Evolutionary conservation across 2,888 invertebrate species (phyloP).

Genomic region (Nezara viridula): DNA sequence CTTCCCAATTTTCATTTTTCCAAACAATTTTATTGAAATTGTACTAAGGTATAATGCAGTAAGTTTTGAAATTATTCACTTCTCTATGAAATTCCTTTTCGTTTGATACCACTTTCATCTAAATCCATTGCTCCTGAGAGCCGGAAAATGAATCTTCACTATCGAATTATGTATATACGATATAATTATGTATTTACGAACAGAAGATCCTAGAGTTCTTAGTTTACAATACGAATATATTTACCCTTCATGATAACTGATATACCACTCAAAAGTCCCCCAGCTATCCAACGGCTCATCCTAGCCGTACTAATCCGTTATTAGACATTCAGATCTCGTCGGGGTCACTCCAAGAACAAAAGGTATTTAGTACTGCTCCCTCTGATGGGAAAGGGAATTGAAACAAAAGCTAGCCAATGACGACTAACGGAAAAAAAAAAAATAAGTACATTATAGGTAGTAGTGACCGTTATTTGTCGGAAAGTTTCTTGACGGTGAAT

Average conservation of each 20-base stretch:
- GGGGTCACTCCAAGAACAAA: not conserved
- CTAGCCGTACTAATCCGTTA: not conserved
- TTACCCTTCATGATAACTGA: not conserved
- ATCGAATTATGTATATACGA: too few species aligned
- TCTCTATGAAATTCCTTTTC: too few species aligned
- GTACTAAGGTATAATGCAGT: too few species aligned
- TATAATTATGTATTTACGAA: too few species aligned
- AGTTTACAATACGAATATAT: not conserved
- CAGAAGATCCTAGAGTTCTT: too few species aligned
- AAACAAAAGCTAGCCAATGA: constrained; percentile 28
- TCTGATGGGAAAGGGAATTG: not conserved
- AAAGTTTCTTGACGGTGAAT: not conserved
- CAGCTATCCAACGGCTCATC: not conserved
- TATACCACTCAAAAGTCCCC: not conserved
- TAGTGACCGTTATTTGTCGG: not conserved
- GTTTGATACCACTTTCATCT: too few species aligned
- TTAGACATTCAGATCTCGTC: not conserved
- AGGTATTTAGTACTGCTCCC: not conserved
- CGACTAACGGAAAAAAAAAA: not conserved
- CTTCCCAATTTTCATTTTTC: too few species aligned
- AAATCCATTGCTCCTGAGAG: too few species aligned
- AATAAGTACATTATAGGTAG: not conserved
- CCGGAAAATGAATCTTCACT: too few species aligned
- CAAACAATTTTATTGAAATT: too few species aligned
- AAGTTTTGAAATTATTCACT: too few species aligned